phyloP scores from a whole-genome alignment of 2,888 invertebrate species.

The Mythimna pallens region DNA sequence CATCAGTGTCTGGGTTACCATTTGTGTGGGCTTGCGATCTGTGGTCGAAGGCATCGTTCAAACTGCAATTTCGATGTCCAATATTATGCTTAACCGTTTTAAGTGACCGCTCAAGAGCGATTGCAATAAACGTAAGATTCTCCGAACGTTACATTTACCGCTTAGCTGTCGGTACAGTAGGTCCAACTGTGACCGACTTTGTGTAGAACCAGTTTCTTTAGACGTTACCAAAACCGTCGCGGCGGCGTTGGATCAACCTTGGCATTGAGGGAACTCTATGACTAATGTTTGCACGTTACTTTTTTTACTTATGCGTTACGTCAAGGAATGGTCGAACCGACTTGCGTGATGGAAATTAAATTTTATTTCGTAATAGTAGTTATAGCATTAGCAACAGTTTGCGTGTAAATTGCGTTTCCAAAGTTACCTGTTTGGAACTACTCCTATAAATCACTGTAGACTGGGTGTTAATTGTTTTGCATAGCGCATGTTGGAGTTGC shows the following conservation, averaged over 20 bases:
- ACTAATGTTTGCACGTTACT: constrained; percentile 75
- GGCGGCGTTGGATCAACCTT: constrained; percentile 78
- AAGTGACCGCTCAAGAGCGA: constrained; percentile 56
- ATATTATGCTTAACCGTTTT: constrained; percentile 56
- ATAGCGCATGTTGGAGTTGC: constrained; percentile 25
- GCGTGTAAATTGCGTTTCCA: constrained; percentile 61
- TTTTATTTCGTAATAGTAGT: constrained; percentile 64
- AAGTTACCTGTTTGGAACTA: constrained; percentile 42
- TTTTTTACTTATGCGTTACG: constrained; percentile 65
- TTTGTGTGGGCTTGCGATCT: constrained; percentile 39
- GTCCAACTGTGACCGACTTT: constrained; percentile 73
- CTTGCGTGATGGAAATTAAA: constrained; percentile 69
- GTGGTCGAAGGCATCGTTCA: constrained; percentile 53
- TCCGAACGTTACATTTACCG: constrained; percentile 69
- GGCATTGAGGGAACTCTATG: constrained; percentile 85
- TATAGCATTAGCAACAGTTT: constrained; percentile 52
- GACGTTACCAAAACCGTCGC: constrained; percentile 72
- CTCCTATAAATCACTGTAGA: constrained; percentile 52
- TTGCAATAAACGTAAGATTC: constrained; percentile 62
- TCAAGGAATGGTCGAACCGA: constrained; percentile 59
- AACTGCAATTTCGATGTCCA: constrained; percentile 57
- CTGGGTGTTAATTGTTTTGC: constrained; percentile 49
- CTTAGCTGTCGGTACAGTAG: constrained; percentile 57
- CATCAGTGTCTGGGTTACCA: constrained; percentile 45
- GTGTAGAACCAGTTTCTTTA: constrained; percentile 78